Evolutionary conservation across 2,888 invertebrate species (phyloP), one percentile per base, ranked within the genome.

Genomic region (Hypolimnas misippus): DNA sequence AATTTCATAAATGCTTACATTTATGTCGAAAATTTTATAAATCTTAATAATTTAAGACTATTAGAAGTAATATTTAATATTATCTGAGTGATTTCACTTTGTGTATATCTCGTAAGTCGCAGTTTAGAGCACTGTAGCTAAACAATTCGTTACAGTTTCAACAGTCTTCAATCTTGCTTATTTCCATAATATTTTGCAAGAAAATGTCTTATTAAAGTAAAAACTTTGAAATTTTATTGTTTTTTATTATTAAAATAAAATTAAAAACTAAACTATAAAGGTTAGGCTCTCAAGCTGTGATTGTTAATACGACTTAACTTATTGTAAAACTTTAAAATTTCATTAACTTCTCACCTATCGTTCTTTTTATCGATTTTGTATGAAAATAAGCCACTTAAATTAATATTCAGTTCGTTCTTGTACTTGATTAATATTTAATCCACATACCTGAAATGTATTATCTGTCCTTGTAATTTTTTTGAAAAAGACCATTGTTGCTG

Each of bases 391-490:
- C n/a, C 12, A 33, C 6, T 6, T 7, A 2, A 33, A 8, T 38
- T 12, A 38, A n/a, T n/a, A 38, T 38, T 38, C 12, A n/a, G 2
- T 38, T 38, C 12, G 4, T n/a, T n/a, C 12, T n/a, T 3, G 2
- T 12, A 38, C n/a, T 12, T 3, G 0, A 38, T 3, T 38, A 2
- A 38, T 1, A 38, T 12, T 2, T n/a, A n/a, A 49, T 14, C 8
- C 10, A 66, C 73, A 66, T 51, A 74, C 74, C 72, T 63, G 73
- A 51, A 55, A 65, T 33, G 42, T 33, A 33, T 33, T 44, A 5
- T 58, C 4, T 10, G 31, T 44, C 19, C 33, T 44, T 12, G 7
- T 42, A 29, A 10, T 5, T 14, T 10, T 51, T 51, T 16, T 38
- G 35, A 12, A 58, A 14, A 42, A 12, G 29, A 7, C 33, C 58